Base-by-base conservation (phyloP, 2,888 invertebrate genomes). In the Deilephila elpenor region DNA sequence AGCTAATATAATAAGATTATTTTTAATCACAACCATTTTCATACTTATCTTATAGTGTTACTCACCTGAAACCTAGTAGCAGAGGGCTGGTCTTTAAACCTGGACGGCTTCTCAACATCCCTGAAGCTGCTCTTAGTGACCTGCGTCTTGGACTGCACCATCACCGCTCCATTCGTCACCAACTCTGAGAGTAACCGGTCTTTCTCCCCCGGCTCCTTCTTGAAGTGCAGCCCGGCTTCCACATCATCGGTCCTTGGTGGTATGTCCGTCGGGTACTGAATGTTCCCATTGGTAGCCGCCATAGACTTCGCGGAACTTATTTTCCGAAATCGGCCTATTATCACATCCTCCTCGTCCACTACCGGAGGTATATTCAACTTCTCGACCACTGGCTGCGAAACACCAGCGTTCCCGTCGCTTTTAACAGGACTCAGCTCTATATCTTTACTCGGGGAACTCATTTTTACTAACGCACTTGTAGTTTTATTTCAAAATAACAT, bases 111-210 rank as follows among this genome's bases (percentile, higher is more conserved):
- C 81, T 96, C 96, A 6, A 93, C 82, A 84, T 96, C 96, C 64
- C 96, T 94, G 83, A 96, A 96, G 85, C 96, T 96, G 83, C 96
- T 96, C 83, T 96, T 96, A 5, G 96, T 95, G 29, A 91, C 81
- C 0, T 89, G 88, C 1, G 88, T 87, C 74, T 80, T 86, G 1
- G 85, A 77, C n/a, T 84, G 85, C 29, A 86, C 78, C 11, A 85
- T 71, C 2, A 80, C 78, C 0, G 78, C 81, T 0, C 86, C 88
- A 75, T 89, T 90, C 2, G 81, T 84, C 32, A 81, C 79, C 14
- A 80, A 64, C 2, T 90, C 91, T 0, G 86, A 82, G 29, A 91
- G 74, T 37, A 93, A 79, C 70, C 88, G 90, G 25, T 94, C 93
- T 53, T 84, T 90, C 72, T 93, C 93, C 2, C 82, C 78, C 1